Base-by-base conservation (phyloP, 2,888 invertebrate genomes). In the Camptogramma bilineatum region DNA sequence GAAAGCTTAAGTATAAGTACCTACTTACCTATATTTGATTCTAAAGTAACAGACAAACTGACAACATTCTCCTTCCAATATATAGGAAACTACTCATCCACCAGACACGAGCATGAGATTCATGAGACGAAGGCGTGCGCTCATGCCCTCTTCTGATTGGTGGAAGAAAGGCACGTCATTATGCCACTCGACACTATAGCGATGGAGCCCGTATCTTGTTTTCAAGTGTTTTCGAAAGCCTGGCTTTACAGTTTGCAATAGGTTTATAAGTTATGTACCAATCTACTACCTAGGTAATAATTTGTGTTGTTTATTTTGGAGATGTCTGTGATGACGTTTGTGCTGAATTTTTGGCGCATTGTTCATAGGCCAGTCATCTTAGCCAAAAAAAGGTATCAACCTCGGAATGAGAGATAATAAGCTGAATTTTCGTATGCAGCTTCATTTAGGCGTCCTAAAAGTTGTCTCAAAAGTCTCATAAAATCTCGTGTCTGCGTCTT, bases 111-210 rank as follows among this genome's bases (percentile, higher is more conserved):
- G 83, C 90, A 87, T 89, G 90, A 83, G 72, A 80, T 69, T 72
- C 91, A 90, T 89, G 91, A 83, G 73, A 51, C 68, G 87, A 80
- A 86, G 91, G 91, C 91, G 87, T 91, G 91, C 80, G 80, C 42
- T 19, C 47, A 68, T 69, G 48, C 57, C 13, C 62, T 9, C n/a
- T 13, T 64, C 63, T 70, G 68, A 90, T 90, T 91, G 89, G 90
- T 62, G 62, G 69, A 63, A 55, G 5, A 7, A 5, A 61, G 53
- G 16, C 5, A 66, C 64, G 48, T 71, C 73, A 74, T 68, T 64
- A 57, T 50, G 44, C 31, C 48, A 52, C 39, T 48, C 21, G 53
- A 24, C 21, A 44, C 34, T 5, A n/a, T n/a, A 44, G 21, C 52
- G 56, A 21, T 21, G 18, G 28, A 52, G 10, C n/a, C 13, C 28